Evolutionary conservation across 2,113 vertebrate species (phyloP), one percentile per base, ranked within the genome.

Genomic region (Corvus cornix): DNA sequence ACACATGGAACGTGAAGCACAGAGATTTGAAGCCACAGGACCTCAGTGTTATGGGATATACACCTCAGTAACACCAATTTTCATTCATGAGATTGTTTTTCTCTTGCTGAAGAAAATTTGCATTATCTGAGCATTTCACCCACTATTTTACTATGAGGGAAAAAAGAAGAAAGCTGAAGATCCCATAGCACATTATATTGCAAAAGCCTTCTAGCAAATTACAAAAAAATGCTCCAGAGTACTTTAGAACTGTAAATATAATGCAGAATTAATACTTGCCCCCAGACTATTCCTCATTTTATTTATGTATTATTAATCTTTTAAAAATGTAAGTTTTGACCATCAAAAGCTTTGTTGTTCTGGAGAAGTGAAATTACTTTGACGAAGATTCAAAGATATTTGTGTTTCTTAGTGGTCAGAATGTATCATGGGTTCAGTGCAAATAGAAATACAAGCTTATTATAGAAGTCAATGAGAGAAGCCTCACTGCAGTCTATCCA

Each of bases 131-230:
- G 31, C 11, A 60, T 73, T 76, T 80, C 6, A 46, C 14, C 12
- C 6, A 10, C 21, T 31, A 19, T 39, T 48, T 76, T 60, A 43
- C 28, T 30, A 13, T 8, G 9, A 9, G 3, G 5, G 9, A 1
- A 22, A 72, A 74, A 35, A 35, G 19, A 43, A 72, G 16, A 80
- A 72, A 81, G 22, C 21, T 73, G 27, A 64, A 72, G 22, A 73
- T 33, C 4, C 7, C 6, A 2, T 3, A 59, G 9, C 18, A n/a
- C 12, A 63, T 15, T 4, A 1, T 28, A n/a, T 7, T 13, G 2
- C 17, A 70, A 56, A 66, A 41, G 11, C 12, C 26, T 81, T 22
- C 28, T 16, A 49, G 13, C 9, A 66, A 23, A 15, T 51, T 39
- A 76, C 7, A 13, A 79, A 52, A 52, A 60, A 41, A 18, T 43